These are phyloP conservation scores for Misgurnus anguillicaudatus DNA, from an alignment of 2,113 vertebrate species.

Conservation along the genomic window DNA sequence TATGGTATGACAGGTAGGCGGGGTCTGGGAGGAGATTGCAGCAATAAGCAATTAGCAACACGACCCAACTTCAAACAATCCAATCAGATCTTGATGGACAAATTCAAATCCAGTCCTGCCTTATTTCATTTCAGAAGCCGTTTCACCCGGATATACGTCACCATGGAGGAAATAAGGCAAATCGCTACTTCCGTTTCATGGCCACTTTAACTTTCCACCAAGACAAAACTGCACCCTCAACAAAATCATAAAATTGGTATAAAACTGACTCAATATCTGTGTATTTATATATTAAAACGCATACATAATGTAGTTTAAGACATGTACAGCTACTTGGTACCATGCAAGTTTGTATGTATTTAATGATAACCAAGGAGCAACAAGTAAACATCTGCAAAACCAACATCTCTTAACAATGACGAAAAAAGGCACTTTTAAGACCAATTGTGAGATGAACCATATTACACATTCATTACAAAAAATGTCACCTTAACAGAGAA, in stretches of 20 bases:
- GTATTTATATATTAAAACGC: background rate
- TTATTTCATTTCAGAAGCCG: no score
- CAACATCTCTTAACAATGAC: constrained; percentile 6
- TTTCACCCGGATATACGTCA: no score
- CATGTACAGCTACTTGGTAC: background rate
- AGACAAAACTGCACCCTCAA: background rate
- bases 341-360: constrained; percentile 11
- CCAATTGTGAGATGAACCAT: background rate
- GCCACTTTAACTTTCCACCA: no score
- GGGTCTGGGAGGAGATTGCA: no score
- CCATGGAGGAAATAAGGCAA: no score
- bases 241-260: background rate
- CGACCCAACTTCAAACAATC: no score
- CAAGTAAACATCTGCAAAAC: background rate
- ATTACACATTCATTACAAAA: constrained; percentile 10
- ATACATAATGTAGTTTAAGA: background rate
- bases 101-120: no score
- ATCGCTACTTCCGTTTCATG: no score
- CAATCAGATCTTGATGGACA: no score
- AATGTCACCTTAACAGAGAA: background rate
- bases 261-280: background rate
- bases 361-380: constrained; percentile 16
- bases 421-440: background rate
- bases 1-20: no score
- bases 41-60: no score